Evolutionary conservation across 2,888 invertebrate genomes (phyloP).

Genomic region (Ischnura elegans): DNA sequence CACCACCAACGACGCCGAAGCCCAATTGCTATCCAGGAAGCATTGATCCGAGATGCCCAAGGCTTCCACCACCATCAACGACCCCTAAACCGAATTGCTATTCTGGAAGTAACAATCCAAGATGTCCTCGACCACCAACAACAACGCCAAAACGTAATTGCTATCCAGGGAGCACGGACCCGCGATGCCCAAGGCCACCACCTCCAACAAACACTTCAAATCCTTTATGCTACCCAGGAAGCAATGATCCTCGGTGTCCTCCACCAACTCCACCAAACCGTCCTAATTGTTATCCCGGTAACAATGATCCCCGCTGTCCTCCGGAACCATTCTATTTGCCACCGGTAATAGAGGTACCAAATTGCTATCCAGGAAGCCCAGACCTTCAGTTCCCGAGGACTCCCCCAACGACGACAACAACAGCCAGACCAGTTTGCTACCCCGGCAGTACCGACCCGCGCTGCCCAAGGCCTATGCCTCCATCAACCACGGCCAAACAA

Average conservation of each 20-base stretch:
- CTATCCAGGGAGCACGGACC: slow-evolving; percentile 74
- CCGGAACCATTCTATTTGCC: slow-evolving; percentile 72
- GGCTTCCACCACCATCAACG: slow-evolving; percentile 72
- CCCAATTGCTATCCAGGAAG: slow-evolving; percentile 70
- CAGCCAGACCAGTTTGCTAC: neutral
- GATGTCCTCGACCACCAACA: slow-evolving; percentile 72
- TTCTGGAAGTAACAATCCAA: slow-evolving; percentile 75
- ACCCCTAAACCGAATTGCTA: slow-evolving; percentile 73
- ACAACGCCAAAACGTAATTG: slow-evolving; percentile 73
- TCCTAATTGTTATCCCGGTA: slow-evolving; percentile 74
- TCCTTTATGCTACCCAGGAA: slow-evolving; percentile 69
- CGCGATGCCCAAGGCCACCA: slow-evolving; percentile 61
- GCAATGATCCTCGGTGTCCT: neutral
- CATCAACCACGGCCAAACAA: slow-evolving; percentile 70
- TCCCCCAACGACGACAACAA: neutral
- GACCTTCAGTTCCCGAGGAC: slow-evolving; percentile 75
- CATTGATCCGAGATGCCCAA: slow-evolving; percentile 72
- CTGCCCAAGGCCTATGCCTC: slow-evolving; percentile 71
- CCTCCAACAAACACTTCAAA: slow-evolving; percentile 68
- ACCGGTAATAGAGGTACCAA: slow-evolving; percentile 56
- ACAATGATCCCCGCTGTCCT: slow-evolving; percentile 75
- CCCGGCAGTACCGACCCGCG: neutral
- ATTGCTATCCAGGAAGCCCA: slow-evolving; percentile 74
- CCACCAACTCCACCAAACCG: slow-evolving; percentile 71
- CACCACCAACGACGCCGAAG: no score